Evolutionary conservation across 2,888 invertebrate genomes (phyloP), one percentile per base, ranked within the genome.

Genomic region (Antheraea assamensis): DNA sequence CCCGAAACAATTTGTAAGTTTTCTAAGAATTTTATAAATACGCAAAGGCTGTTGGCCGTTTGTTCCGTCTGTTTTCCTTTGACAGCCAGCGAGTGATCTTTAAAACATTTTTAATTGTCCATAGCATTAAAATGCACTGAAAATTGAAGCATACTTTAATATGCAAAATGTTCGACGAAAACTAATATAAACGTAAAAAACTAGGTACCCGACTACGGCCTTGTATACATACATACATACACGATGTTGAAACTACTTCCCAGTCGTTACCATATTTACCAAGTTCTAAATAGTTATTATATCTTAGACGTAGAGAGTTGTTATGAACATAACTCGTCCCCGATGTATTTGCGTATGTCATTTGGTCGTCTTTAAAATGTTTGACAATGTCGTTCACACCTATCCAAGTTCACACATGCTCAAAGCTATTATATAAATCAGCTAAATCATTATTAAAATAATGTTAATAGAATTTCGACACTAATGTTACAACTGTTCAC

Each of bases 371-470:
- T 68, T 68, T 31, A 31, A 8, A 35, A 21, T 68, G n/a, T 68
- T 68, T 68, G 35, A n/a, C n/a, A 21, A n/a, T 35, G n/a, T 68
- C 35, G 35, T 68, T 68, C 24, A 68, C 68, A 68, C 68, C 68
- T 68, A 21, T 68, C 27, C 68, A 21, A 68, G 31, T 35, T 35
- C 15, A 68, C 35, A 68, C n/a, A 68, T 35, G 10, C 35, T 68
- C 13, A 31, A 68, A 2, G 3, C 13, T 68, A 21, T 68, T 35
- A 68, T n/a, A 68, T 35, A 68, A 68, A 68, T 35, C 35, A 31
- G 35, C 35, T 21, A 21, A 68, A n/a, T 68, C 13, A 35, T 68
- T 35, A 35, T 68, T 68, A 35, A 68, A 13, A 3, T n/a, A n/a
- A n/a, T n/a, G n/a, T n/a, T n/a, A n/a, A n/a, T n/a, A n/a, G n/a